Base-by-base conservation (phyloP, 1,140 invertebrate genomes). In the Pseudomyrmex sp. region DNA sequence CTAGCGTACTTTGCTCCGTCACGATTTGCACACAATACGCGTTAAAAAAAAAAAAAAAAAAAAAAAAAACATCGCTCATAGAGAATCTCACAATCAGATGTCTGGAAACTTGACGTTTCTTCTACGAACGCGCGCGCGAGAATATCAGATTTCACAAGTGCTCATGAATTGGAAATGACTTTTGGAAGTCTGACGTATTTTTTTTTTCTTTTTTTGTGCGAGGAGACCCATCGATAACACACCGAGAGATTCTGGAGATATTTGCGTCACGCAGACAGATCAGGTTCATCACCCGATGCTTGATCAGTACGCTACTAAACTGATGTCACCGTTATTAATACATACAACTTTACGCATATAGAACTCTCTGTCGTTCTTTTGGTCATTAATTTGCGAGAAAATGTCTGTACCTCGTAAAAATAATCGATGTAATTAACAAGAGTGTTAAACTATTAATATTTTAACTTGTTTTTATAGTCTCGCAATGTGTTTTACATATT, bases 291-390 rank as follows among this genome's bases (percentile, higher is more conserved):
- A 12, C n/a, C n/a, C 7, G n/a, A 61, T 63, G 46, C 9, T 35
- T 50, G 56, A 48, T 4, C 10, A 61, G 52, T 54, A 15, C n/a
- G 3, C 10, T 63, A 13, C 3, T 66, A 46, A 35, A 65, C 5
- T 35, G 59, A 75, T 75, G 59, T 63, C 58, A 75, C 12, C 10
- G 73, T 18, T 63, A 76, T 44, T 76, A 65, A 76, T 76, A 76
- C n/a, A 52, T 26, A 7, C 52, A 44, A 26, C 61, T 76, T 20
- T 35, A 4, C 52, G 56, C 35, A 15, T 5, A 7, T 12, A 35
- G 26, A 26, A 26, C 63, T 18, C 56, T 35, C 35, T 35, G 26
- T 13, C 69, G 23, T n/a, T 48, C 13, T 62, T 13, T 9, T 46
- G 10, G 9, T 52, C 12, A 20, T 76, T 65, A 10, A 75, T 66